Conservation (phyloP, 2,797 vertebrate genomes). For the Pangasius krempfi region DNA sequence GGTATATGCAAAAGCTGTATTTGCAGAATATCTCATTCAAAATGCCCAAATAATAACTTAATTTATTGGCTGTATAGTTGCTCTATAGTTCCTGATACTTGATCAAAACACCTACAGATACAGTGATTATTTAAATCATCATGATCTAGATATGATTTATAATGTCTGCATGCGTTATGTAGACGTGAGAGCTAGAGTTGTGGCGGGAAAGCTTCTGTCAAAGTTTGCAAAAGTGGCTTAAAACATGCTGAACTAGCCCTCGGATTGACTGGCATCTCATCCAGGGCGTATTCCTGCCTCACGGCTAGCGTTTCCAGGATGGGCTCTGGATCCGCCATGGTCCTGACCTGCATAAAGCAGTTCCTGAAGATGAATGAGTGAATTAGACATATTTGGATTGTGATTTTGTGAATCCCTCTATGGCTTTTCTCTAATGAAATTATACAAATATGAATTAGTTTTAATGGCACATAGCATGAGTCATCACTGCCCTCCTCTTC, state of each 20-base stretch:
- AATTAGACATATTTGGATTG: neutral
- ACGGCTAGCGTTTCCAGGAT: neutral
- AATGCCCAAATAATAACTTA: neutral
- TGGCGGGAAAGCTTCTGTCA: neutral
- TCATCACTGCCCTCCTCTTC: neutral
- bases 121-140: neutral
- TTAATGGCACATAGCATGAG: neutral
- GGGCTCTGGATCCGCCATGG: neutral
- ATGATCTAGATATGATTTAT: neutral
- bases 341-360: neutral
- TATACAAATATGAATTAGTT: neutral
- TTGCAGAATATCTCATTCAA: neutral
- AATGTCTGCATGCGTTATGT: neutral
- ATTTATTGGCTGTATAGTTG: neutral
- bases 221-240: neutral
- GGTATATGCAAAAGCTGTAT: neutral
- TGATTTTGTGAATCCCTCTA: neutral
- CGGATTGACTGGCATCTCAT: neutral
- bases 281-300: neutral
- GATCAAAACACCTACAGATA: neutral
- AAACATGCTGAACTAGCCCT: neutral
- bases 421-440: slow-evolving; percentile 1
- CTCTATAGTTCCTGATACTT: neutral
- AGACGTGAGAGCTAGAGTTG: neutral
- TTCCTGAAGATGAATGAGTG: neutral